A percentile compares a stretch with the other conserved stretches of the same genome.
Conservation (phyloP, 1,140 invertebrate genomes). For the Cyphomyrmex costatus region DNA sequence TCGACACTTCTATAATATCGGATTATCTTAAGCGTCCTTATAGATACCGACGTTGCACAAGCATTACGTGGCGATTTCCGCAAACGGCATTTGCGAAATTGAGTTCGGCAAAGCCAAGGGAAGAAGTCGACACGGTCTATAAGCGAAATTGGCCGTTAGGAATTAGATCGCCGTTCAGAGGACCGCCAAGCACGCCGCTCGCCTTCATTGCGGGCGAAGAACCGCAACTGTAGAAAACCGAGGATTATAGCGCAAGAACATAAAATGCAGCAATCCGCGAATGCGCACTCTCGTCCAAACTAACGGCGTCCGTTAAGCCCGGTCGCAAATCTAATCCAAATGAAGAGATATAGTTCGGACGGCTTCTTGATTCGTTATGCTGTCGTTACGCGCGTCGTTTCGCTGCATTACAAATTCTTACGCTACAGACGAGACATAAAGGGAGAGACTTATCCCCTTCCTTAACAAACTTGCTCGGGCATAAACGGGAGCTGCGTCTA, state of each 20-base stretch:
- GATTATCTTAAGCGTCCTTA: constrained; percentile 22
- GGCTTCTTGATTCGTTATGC: constrained; percentile 33
- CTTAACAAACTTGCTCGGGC: not conserved
- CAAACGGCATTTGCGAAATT: constrained; percentile 60
- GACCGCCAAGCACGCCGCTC: constrained; percentile 5
- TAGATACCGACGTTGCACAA: not conserved
- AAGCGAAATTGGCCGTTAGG: constrained; percentile 68
- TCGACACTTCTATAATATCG: not conserved
- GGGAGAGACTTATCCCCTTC: not conserved
- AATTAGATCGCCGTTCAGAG: constrained; percentile 61
- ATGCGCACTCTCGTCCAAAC: constrained; percentile 1
- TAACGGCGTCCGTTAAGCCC: not conserved
- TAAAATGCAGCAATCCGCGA: constrained; percentile 13
- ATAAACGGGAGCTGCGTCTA: constrained; percentile 25
- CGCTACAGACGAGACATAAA: not conserved
- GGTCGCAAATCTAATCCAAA: constrained; percentile 34
- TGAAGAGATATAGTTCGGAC: constrained; percentile 4
- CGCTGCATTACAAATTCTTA: constrained; percentile 1
- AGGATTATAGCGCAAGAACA: constrained; percentile 35
- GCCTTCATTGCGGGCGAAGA: constrained; percentile 24
- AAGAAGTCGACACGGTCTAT: constrained; percentile 50
- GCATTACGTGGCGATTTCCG: constrained; percentile 55
- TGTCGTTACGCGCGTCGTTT: not conserved
- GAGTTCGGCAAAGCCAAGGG: constrained; percentile 36
- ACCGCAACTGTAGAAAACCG: constrained; percentile 52